Conservation (phyloP, 2,113 vertebrate species). For the Kobus ellipsiprymnus region DNA sequence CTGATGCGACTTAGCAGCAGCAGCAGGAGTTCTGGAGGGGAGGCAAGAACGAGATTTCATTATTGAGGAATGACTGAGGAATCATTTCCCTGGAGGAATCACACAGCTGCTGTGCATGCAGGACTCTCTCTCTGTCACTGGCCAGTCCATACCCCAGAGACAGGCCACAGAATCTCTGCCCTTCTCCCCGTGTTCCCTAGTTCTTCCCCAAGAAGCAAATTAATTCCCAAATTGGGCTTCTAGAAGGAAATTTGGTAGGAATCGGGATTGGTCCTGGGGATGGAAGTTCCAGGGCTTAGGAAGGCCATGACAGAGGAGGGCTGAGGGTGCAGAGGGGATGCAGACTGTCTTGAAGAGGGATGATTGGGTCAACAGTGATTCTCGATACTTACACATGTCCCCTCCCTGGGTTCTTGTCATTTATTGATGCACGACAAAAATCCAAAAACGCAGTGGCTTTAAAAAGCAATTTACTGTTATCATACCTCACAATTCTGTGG, state of each 20-base stretch:
- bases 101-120: accelerated
- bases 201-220: neutral
- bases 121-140: accelerated
- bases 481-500: neutral
- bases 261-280: neutral
- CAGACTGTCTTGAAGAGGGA: neutral
- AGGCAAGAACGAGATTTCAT: neutral
- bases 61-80: neutral
- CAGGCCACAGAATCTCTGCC: neutral
- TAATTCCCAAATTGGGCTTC: neutral
- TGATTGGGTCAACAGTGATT: neutral
- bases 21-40: neutral
- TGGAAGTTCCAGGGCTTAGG: neutral
- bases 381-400: too few relatives aligned
- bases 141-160: neutral
- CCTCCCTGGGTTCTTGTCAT: neutral
- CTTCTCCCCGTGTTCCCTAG: neutral
- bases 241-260: neutral
- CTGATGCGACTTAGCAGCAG: neutral
- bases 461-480: neutral
- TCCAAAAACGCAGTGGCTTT: neutral
- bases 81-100: neutral
- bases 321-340: neutral
- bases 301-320: neutral
- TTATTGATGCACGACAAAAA: neutral